phyloP scores from a whole-genome alignment of 1,140 invertebrate genomes.

The Heliconius himera region DNA sequence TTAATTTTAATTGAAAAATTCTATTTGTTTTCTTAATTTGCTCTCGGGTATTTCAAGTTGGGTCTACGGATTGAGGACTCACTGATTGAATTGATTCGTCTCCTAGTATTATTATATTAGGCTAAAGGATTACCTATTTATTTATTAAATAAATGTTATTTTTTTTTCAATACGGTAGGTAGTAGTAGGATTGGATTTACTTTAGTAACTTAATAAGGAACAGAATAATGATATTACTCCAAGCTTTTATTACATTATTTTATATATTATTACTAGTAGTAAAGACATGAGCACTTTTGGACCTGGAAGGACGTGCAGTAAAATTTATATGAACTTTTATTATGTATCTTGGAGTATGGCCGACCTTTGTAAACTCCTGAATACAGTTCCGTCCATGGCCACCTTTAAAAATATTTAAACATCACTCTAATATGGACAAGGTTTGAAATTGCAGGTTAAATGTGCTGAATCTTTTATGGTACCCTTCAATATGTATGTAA shows the following conservation, averaged over 20 bases:
- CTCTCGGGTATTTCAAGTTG: neutral
- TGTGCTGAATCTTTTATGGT: neutral
- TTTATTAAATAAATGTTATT: too few relatives aligned
- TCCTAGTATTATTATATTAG: neutral
- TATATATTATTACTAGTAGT: too few relatives aligned
- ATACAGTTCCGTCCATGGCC: neutral
- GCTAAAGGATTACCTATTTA: neutral
- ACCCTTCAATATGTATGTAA: neutral
- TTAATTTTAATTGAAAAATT: neutral
- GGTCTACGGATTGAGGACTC: neutral
- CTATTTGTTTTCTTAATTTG: neutral
- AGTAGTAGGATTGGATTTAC: too few relatives aligned
- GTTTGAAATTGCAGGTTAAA: neutral
- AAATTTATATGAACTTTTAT: neutral
- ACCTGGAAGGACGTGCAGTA: neutral
- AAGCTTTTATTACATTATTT: too few relatives aligned
- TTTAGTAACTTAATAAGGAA: too few relatives aligned
- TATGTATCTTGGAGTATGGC: constrained; percentile 1
- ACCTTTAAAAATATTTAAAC: neutral
- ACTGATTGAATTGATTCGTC: neutral
- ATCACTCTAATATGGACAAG: neutral
- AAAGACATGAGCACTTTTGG: too few relatives aligned
- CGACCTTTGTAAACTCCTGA: constrained; percentile 14
- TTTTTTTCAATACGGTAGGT: too few relatives aligned
- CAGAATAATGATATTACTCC: too few relatives aligned